Base-by-base conservation (phyloP, 1,140 invertebrate genomes). In the Drosophila pandora region DNA sequence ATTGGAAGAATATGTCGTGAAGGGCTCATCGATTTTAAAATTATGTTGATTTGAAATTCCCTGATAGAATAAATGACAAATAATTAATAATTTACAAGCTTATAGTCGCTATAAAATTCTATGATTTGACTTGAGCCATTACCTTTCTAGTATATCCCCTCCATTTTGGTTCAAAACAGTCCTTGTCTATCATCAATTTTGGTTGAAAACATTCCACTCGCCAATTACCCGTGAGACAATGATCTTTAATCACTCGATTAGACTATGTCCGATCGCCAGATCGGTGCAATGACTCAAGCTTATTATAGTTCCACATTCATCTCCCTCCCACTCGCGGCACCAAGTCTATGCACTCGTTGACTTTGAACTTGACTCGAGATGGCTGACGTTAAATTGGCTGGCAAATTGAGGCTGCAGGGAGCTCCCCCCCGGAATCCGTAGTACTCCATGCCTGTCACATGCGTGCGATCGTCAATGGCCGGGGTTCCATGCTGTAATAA, bases 241-340 rank as follows among this genome's bases (percentile, higher is more conserved):
- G 50, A 68, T 39, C 49, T 58, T 13, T 58, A 45, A 22, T 63
- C 67, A 68, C 80, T 80, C 68, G 71, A 80, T 85, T 76, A 76
- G 6, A 59, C 65, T 71, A 58, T 61, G 60, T 45, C 53, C 37
- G 47, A 72, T 72, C 62, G 57, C 13, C 39, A 69, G 62, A 69
- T 76, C 54, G 37, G 45, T 77, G 45, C 13, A 47, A 25, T 69
- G 63, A 59, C 39, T 67, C 28, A 71, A 12, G 50, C 30, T 32
- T 32, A 13, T 52, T 68, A 50, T 68, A 47, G 63, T 43, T 45
- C n/a, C 17, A 25, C 43, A 21, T 30, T 41, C 21, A 10, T 22
- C 43, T 21, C 43, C 17, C 17, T 47, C 43, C 17, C 43, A 22
- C 43, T 23, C 43, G 9, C 17, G 9, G 21, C 7, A 9, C 43